These are phyloP conservation scores for Gallinago stenura DNA, from an alignment of 2,797 vertebrate species.

Conservation along the genomic window DNA sequence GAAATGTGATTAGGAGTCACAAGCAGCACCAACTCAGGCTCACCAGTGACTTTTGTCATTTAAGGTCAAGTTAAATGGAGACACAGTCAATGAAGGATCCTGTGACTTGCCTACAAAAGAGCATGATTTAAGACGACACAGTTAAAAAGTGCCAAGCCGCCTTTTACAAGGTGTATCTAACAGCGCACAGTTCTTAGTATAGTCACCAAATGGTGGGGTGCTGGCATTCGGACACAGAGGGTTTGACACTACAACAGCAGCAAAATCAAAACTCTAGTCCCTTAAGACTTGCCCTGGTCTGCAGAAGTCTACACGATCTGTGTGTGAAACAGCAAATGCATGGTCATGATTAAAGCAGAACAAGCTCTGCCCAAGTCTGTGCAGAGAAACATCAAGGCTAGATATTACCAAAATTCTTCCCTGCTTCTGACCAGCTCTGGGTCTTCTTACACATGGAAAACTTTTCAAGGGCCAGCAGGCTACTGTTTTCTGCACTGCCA, in stretches of 20 bases:
- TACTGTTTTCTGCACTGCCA: not conserved
- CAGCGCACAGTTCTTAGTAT: not conserved
- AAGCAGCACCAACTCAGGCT: conserved; percentile 6
- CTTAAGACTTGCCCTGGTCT: not conserved
- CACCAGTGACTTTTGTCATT: conserved; percentile 35
- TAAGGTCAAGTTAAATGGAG: conserved; percentile 37
- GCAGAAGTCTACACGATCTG: not conserved
- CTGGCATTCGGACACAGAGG: not conserved
- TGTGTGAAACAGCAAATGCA: not conserved
- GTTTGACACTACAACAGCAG: not conserved
- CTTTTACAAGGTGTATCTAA: not conserved
- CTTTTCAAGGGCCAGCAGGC: not conserved
- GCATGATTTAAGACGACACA: not conserved
- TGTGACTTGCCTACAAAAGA: conserved; percentile 8
- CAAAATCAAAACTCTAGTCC: not conserved
- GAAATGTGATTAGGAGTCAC: conserved; percentile 48
- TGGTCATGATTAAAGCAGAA: not conserved
- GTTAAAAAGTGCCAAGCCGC: not conserved
- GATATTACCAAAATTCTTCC: not conserved
- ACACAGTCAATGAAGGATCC: not conserved
- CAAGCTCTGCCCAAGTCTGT: not conserved
- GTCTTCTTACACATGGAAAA: not conserved
- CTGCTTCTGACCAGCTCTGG: not conserved
- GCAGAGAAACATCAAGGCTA: not conserved
- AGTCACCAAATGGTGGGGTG: not conserved